Base-by-base conservation (phyloP, 1,140 invertebrate species). In the Caenorhabditis tropicalis region DNA sequence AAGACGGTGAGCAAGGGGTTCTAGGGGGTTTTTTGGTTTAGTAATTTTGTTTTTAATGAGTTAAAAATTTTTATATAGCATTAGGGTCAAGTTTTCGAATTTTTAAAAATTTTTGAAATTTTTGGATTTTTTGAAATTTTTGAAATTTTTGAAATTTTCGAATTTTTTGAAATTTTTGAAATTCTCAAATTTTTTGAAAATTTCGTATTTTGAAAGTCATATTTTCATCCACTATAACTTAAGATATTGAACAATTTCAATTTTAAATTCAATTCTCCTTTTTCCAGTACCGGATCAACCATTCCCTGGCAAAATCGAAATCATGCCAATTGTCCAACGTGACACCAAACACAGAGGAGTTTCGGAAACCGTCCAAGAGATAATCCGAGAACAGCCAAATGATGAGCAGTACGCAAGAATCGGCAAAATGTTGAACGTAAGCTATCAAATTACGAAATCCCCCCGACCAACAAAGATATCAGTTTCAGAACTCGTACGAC, bases 401-500 rank as follows among this genome's bases (percentile, higher is more conserved):
- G 65, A 74, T 74, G 65, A 74, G 36, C 65, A 74, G 27, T 74
- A 74, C 21, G 65, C 43, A 15, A 74, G 65, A 24, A 74, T 74
- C 0, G 65, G 65, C n/a, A 74, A 43, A 24, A 74, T 74, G 65
- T 15, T 74, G 65, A 74, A 74, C 36, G 65, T 74, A 74, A 74
- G 65, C 43, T 74, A 74, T 74, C 36, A 0, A 24, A 31, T 74
- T 74, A 43, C 65, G 24, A 65, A 74, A 43, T 43, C 39, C 39
- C 31, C 36, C 39, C 60, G n/a, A 74, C 12, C 24, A 24, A 46
- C 65, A 43, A 39, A 74, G 65, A 74, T 74, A 74, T 74, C 65
- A 19, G 36, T 74, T 74, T 46, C 65, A 74, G 65, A 74, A 74
- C 65, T 74, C 65, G 65, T 74, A 74, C n/a, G 65, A 74, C 36